These are phyloP conservation scores for Tachuris rubrigastra DNA, from an alignment of 2,113 vertebrate species.

Conservation along the genomic window DNA sequence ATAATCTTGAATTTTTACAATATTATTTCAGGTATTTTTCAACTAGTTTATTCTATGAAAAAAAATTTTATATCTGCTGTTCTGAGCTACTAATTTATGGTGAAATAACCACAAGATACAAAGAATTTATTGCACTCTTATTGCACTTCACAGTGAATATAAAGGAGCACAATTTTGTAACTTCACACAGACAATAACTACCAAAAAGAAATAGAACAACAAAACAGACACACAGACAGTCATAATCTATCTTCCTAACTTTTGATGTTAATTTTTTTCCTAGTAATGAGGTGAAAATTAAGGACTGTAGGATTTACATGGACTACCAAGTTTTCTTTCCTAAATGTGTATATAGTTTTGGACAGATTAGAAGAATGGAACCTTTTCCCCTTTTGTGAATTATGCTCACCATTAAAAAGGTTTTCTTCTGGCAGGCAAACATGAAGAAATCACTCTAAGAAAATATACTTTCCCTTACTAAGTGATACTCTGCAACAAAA, in stretches of 20 bases:
- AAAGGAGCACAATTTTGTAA: background rate
- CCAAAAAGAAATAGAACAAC: background rate
- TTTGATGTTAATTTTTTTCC: background rate
- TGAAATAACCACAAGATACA: background rate
- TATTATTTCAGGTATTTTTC: background rate
- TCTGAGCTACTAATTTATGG: background rate
- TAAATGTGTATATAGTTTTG: background rate
- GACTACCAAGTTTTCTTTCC: background rate
- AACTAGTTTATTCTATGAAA: background rate
- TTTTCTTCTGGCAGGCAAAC: background rate
- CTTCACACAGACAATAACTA: conserved; percentile 1
- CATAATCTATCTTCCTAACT: background rate
- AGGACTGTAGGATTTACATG: background rate
- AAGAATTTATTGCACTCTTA: background rate
- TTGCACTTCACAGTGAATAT: background rate
- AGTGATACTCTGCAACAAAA: background rate
- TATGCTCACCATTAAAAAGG: background rate
- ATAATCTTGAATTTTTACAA: background rate
- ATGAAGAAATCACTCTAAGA: background rate
- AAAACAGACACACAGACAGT: conserved; percentile 1
- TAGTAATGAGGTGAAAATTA: background rate
- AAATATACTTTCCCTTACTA: background rate
- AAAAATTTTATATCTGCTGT: background rate
- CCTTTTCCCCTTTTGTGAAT: background rate
- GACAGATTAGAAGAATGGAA: background rate